Base-by-base conservation (phyloP, 2,113 vertebrate genomes). In the Salvelinus fontinalis region DNA sequence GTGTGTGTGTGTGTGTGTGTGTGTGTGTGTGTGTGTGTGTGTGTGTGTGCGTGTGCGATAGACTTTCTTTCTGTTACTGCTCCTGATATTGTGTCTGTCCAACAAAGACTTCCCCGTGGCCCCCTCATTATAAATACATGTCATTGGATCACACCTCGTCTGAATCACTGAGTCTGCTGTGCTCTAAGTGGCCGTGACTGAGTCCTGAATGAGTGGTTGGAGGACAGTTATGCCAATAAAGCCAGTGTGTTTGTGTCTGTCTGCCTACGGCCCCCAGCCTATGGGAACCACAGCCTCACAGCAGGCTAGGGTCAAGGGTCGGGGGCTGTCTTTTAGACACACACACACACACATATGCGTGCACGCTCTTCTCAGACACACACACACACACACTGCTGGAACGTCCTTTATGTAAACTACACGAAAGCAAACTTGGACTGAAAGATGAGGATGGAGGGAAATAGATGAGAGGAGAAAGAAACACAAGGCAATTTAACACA, bases 121-220 rank as follows among this genome's bases (percentile, higher is more conserved):
- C 88, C 89, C 90, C 90, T 92, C 89, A 92, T 92, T 90, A 93
- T 90, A 91, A 93, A 92, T 90, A 90, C 90, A 89, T 92, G 90
- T 93, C 92, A 93, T 93, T 91, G 92, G 92, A 93, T 93, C 92
- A 92, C 90, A 89, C 88, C 89, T 90, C 88, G 80, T 88, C 85
- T 92, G 90, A 91, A 89, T 88, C 87, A 89, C 83, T n/a, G 86
- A 90, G 88, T 89, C 88, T 90, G 90, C 90, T 90, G 87, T 85
- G 90, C 89, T 92, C 85, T 92, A 93, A 93, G 90, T 92, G 90
- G 87, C 92, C 89, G 88, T 92, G 92, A 93, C 92, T 90, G 90
- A 92, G 92, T 90, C 85, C 86, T 93, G 90, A 93, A 93, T 92
- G 92, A 89, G 90, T 90, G 90, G 89, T 89, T 87, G 82, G 84